These are phyloP conservation scores for Terrapene triunguis DNA, from an alignment of 2,113 vertebrate genomes.

Conservation along the genomic window DNA sequence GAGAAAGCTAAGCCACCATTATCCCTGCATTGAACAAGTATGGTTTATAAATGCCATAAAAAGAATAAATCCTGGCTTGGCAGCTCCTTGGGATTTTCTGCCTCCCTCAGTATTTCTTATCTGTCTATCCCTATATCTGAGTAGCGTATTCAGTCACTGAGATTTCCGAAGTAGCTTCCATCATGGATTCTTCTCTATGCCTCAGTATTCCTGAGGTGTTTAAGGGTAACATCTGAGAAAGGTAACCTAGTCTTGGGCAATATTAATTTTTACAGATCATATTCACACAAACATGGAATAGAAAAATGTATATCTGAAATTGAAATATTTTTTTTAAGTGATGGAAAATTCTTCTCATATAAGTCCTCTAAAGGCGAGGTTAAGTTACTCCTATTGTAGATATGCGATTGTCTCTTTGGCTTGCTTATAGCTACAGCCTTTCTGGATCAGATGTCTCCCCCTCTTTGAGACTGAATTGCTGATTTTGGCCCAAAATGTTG, in stretches of 20 bases:
- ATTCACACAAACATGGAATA: not conserved
- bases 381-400: not conserved
- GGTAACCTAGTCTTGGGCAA: not conserved
- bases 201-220: not conserved
- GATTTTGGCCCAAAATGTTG: no score
- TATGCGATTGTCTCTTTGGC: not conserved
- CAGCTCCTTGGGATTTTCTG: not conserved
- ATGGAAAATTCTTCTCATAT: not conserved
- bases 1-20: not conserved
- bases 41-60: slow-evolving; percentile 6
- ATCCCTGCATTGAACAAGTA: not conserved
- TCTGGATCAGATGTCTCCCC: no score
- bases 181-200: not conserved
- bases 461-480: no score
- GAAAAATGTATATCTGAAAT: not conserved
- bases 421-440: not conserved
- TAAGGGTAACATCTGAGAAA: not conserved
- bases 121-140: not conserved
- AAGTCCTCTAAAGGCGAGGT: not conserved
- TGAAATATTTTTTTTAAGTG: not conserved
- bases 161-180: not conserved
- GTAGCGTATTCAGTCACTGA: not conserved
- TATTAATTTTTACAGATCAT: not conserved
- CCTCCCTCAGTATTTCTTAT: not conserved
- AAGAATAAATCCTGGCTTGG: not conserved